phyloP scores from a whole-genome alignment of 2,113 vertebrate genomes.

The Chamaetylas fuelleborni region DNA sequence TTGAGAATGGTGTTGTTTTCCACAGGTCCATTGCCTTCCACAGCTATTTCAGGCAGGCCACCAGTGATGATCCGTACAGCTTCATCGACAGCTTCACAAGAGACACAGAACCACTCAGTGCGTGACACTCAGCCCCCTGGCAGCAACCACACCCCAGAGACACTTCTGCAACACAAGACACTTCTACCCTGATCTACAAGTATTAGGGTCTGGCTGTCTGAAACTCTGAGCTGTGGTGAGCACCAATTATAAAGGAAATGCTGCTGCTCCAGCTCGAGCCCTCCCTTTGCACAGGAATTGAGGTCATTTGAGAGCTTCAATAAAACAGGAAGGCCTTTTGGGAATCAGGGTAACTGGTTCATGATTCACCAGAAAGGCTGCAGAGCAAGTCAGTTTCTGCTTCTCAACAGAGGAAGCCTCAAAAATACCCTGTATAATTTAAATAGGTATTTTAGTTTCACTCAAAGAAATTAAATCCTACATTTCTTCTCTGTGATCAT shows the following conservation, averaged over 20 bases:
- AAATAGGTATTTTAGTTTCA: not conserved
- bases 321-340: not conserved
- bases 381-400: not conserved
- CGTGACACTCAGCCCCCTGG: not conserved
- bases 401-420: not conserved
- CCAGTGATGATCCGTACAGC: slow-evolving; percentile 93
- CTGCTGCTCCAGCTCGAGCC: not conserved
- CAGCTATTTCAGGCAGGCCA: slow-evolving; percentile 81
- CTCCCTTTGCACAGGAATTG: not conserved
- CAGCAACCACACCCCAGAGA: not conserved
- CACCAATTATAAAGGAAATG: not conserved
- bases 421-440: not conserved
- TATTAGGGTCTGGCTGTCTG: rapidly evolving
- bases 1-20: slow-evolving; percentile 85
- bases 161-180: not conserved
- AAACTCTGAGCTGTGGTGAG: not conserved
- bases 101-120: not conserved
- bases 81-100: slow-evolving; percentile 86
- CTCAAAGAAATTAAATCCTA: not conserved
- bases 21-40: slow-evolving; percentile 91
- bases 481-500: not conserved
- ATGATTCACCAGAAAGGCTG: not conserved
- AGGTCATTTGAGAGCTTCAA: not conserved
- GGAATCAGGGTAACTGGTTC: not conserved
- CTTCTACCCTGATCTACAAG: not conserved